Evolutionary conservation across 2,888 invertebrate species (phyloP).

Genomic region (Idaea aversata): DNA sequence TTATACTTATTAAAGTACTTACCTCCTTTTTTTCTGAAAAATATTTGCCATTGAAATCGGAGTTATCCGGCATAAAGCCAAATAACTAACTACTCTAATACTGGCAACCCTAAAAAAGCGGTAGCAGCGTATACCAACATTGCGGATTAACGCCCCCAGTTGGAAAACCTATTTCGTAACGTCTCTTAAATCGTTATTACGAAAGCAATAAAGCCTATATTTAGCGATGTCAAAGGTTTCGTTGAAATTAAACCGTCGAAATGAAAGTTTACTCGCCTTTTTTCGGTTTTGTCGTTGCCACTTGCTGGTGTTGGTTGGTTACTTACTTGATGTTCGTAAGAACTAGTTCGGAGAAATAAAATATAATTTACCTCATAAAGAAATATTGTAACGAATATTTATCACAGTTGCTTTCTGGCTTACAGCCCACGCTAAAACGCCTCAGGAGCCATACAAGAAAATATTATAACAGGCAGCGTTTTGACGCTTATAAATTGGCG

Average conservation of each 20-base stretch:
- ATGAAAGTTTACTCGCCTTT: conserved; percentile 62
- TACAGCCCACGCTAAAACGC: too few relatives aligned
- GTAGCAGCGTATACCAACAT: conserved; percentile 31
- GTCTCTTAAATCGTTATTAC: conserved; percentile 67
- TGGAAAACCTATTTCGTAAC: conserved; percentile 43
- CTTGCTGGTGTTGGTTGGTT: conserved; percentile 49
- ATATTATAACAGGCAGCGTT: too few relatives aligned
- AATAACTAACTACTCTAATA: background rate
- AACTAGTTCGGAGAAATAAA: conserved; percentile 19
- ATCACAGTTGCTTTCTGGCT: too few relatives aligned
- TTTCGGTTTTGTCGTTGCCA: conserved; percentile 48
- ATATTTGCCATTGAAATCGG: background rate
- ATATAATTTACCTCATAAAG: too few relatives aligned
- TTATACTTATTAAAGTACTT: background rate
- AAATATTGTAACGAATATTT: too few relatives aligned
- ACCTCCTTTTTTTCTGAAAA: background rate
- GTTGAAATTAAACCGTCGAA: conserved; percentile 64
- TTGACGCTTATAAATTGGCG: too few relatives aligned
- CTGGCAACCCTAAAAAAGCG: background rate
- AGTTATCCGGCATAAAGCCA: background rate
- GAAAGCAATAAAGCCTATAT: conserved; percentile 72
- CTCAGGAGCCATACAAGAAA: too few relatives aligned
- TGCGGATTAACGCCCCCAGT: conserved; percentile 27
- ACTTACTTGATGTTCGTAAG: conserved; percentile 44
- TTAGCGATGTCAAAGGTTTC: conserved; percentile 63